These are phyloP conservation scores for Acanthosoma haemorrhoidale DNA, from an alignment of 2,888 invertebrate species.

Conservation along the genomic window DNA sequence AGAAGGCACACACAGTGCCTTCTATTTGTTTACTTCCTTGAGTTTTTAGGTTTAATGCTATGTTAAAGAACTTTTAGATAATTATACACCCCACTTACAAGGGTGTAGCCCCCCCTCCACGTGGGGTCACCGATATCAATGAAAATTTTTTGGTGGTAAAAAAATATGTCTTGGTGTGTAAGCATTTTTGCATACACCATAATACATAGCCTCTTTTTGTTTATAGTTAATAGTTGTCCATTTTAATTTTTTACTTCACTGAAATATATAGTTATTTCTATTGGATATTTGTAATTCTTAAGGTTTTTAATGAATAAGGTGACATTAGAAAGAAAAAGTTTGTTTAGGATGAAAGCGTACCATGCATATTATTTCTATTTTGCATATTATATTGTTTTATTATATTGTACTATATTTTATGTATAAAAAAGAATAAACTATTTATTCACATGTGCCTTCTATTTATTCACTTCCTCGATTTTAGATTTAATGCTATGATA, in stretches of 20 bases:
- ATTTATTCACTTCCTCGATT: too few relatives aligned
- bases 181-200: too few relatives aligned
- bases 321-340: background rate
- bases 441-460: conserved; percentile 10
- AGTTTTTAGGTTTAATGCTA: too few relatives aligned
- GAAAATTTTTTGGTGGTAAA: too few relatives aligned
- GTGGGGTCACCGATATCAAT: too few relatives aligned
- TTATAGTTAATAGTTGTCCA: background rate
- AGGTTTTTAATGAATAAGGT: background rate
- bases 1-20: too few relatives aligned
- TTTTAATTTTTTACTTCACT: background rate
- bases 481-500: too few relatives aligned
- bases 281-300: background rate
- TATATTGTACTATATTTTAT: conserved; percentile 20
- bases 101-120: too few relatives aligned
- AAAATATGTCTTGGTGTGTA: too few relatives aligned
- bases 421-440: conserved; percentile 20
- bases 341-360: background rate
- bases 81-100: too few relatives aligned
- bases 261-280: background rate
- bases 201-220: background rate
- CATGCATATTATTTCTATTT: conserved; percentile 13
- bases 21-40: too few relatives aligned
- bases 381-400: conserved; percentile 7
- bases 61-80: too few relatives aligned